Evolutionary conservation across 2,888 invertebrate genomes (phyloP), one percentile per base, ranked within the genome.

Genomic region (Prostheceraeus crozeri): DNA sequence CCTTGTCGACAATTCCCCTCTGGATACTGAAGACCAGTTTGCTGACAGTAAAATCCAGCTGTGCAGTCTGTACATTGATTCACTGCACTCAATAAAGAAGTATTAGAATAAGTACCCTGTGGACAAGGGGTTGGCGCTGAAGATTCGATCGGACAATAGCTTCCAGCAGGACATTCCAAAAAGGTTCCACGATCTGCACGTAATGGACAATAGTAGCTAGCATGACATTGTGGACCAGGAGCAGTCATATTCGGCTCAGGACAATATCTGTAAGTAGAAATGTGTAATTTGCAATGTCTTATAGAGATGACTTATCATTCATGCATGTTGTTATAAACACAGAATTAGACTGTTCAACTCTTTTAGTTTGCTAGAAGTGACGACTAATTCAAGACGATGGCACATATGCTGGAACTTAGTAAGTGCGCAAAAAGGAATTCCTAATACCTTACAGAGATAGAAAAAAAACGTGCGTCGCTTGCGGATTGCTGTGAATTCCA

Each of bases 231-330:
- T 11, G 8, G 8, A 40, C 45, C 45, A 10, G 8, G 45, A 40
- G 45, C n/a, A 14, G 45, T 40, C 45, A 40, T 40, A 19, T 40
- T 40, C n/a, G 8, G 8, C 19, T 40, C 45, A 14, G 45, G 45
- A 14, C 45, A 40, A 14, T 40, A 40, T n/a, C n/a, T n/a, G n/a
- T n/a, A n/a, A n/a, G n/a, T n/a, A n/a, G n/a, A n/a, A n/a, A n/a
- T n/a, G n/a, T n/a, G n/a, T n/a, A n/a, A n/a, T n/a, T n/a, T n/a
- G n/a, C n/a, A n/a, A n/a, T n/a, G n/a, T n/a, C n/a, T n/a, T n/a
- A n/a, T n/a, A n/a, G n/a, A n/a, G n/a, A n/a, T n/a, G n/a, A n/a
- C n/a, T n/a, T n/a, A n/a, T n/a, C n/a, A n/a, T n/a, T n/a, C n/a
- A n/a, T n/a, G n/a, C n/a, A n/a, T n/a, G n/a, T n/a, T n/a, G n/a